Evolutionary conservation across 1,140 invertebrate species (phyloP).

Genomic region (Macrobrachium nipponense): DNA sequence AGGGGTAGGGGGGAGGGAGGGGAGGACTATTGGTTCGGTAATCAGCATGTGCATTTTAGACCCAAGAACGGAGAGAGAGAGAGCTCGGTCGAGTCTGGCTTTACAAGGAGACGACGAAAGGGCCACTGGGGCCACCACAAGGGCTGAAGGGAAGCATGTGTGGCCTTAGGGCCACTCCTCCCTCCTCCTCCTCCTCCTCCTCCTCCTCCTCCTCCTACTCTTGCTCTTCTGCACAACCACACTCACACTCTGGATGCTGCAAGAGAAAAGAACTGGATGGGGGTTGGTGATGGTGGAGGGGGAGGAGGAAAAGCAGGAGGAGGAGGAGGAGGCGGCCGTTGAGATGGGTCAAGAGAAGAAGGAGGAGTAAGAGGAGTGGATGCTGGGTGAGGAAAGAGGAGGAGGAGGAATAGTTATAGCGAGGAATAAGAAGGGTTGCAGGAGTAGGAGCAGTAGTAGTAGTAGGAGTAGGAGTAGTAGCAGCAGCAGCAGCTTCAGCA

Average conservation of each 20-base stretch:
- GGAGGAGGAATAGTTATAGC: slow-evolving; percentile 23
- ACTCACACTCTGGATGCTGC: too few species aligned
- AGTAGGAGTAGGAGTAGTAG: not conserved
- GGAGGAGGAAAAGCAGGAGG: not conserved
- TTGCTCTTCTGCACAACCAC: too few species aligned
- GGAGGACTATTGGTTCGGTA: slow-evolving; percentile 57
- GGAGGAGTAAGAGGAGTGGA: slow-evolving; percentile 21
- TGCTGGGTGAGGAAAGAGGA: slow-evolving; percentile 2
- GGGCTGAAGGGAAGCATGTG: slow-evolving; percentile 10
- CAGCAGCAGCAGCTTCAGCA: not conserved
- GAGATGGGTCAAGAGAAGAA: not conserved
- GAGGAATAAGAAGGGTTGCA: not conserved
- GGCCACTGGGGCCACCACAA: not conserved
- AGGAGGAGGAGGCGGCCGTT: not conserved
- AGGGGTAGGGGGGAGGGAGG: slow-evolving; percentile 2
- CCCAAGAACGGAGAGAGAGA: slow-evolving; percentile 36
- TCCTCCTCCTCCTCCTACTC: too few species aligned
- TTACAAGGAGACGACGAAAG: slow-evolving; percentile 9
- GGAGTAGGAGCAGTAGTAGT: too few species aligned
- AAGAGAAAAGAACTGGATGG: not conserved
- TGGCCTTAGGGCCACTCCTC: too few species aligned
- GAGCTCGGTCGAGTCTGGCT: not conserved
- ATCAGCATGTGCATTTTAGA: slow-evolving; percentile 60
- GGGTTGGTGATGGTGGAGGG: not conserved
- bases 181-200: too few species aligned